Conservation (phyloP, 2,888 invertebrate genomes). For the Xestia xanthographa region DNA sequence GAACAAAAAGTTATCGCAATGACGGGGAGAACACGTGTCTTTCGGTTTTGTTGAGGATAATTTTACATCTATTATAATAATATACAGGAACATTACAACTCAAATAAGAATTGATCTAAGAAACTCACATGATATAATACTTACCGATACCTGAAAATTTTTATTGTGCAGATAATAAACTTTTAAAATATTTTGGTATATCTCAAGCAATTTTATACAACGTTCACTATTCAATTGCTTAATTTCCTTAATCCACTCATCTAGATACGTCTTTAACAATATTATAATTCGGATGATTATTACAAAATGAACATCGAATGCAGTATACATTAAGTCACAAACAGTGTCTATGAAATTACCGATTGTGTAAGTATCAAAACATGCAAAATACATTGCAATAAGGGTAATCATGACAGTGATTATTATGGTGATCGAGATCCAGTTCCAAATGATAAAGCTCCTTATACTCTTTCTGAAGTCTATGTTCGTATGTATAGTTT, state of each 20-base stretch:
- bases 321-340: not conserved
- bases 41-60: not conserved
- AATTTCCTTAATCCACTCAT: not conserved
- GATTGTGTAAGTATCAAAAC: not conserved
- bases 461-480: not conserved
- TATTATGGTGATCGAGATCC: not conserved
- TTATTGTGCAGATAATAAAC: not conserved
- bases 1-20: too few relatives aligned
- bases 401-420: not conserved
- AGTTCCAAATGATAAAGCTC: slow-evolving; percentile 4
- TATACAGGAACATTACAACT: too few relatives aligned
- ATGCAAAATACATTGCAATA: not conserved
- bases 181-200: slow-evolving; percentile 1
- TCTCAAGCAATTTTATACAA: not conserved
- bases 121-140: too few relatives aligned
- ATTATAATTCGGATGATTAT: too few relatives aligned
- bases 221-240: not conserved
- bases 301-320: too few relatives aligned
- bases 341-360: not conserved
- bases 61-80: too few relatives aligned
- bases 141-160: slow-evolving; percentile 1
- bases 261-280: too few relatives aligned
- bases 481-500: not conserved
- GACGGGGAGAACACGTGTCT: not conserved
- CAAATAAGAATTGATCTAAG: not conserved